phyloP scores from a whole-genome alignment of 2,113 vertebrate species.

The Poeciliopsis turrubarensis region DNA sequence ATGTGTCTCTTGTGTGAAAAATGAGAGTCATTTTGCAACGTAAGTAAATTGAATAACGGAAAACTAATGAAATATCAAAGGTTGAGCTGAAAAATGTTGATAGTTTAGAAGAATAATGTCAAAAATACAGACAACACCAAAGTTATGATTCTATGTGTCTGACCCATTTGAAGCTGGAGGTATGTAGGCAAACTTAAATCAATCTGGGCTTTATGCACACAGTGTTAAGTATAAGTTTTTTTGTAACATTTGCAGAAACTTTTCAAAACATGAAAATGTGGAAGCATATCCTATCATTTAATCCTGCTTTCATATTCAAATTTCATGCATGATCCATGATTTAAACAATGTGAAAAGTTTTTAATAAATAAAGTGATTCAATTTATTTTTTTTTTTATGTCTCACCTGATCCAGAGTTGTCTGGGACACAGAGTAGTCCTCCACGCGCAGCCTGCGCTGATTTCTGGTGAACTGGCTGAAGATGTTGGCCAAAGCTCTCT shows the following conservation, averaged over 20 bases:
- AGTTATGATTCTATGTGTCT: background rate
- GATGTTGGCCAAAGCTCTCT: conserved; percentile 89
- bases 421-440: conserved; percentile 98
- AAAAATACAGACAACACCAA: background rate
- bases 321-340: background rate
- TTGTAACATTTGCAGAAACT: background rate
- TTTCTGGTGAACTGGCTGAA: conserved; percentile 90
- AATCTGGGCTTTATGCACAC: background rate
- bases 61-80: too few relatives aligned
- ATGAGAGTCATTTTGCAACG: background rate
- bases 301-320: background rate
- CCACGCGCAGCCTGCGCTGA: conserved; percentile 87
- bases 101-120: background rate
- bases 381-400: background rate
- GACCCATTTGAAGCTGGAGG: background rate
- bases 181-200: background rate
- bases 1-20: background rate
- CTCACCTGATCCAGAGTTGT: conserved; percentile 97
- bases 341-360: background rate
- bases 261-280: background rate
- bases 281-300: background rate
- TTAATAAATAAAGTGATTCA: background rate
- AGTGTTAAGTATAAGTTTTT: background rate
- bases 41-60: background rate
- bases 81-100: background rate